phyloP scores from a whole-genome alignment of 2,113 vertebrate genomes.

The Phrynocephalus versicolor region DNA sequence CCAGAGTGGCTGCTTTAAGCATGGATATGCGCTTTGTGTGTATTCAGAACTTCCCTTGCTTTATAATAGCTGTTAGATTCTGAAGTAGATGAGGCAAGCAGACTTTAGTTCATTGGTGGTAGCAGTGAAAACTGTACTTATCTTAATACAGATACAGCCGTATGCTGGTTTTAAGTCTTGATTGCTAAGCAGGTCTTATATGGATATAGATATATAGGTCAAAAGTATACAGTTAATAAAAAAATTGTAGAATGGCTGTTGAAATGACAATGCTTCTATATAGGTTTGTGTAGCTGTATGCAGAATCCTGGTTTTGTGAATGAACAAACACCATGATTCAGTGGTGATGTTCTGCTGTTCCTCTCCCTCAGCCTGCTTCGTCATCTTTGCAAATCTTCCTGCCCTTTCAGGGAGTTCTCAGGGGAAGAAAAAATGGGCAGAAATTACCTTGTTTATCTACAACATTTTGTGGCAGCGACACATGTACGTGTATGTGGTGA shows the following conservation, averaged over 20 bases:
- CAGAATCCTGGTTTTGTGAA: background rate
- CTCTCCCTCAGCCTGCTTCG: no score
- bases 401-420: background rate
- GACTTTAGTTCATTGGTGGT: no score
- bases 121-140: background rate
- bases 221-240: background rate
- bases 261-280: background rate
- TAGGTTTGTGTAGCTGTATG: background rate
- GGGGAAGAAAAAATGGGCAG: background rate
- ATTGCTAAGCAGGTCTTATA: background rate
- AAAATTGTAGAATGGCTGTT: background rate
- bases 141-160: background rate
- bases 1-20: background rate
- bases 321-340: background rate
- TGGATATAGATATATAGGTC: background rate
- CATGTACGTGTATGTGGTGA: background rate
- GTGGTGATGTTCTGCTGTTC: no score
- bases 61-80: background rate
- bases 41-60: background rate
- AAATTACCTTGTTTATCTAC: background rate
- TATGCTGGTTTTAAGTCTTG: background rate
- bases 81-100: background rate
- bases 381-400: no score
- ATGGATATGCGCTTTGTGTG: background rate
- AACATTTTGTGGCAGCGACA: background rate